phyloP scores from a whole-genome alignment of 1,140 invertebrate genomes.

The Coelopa frigida region DNA sequence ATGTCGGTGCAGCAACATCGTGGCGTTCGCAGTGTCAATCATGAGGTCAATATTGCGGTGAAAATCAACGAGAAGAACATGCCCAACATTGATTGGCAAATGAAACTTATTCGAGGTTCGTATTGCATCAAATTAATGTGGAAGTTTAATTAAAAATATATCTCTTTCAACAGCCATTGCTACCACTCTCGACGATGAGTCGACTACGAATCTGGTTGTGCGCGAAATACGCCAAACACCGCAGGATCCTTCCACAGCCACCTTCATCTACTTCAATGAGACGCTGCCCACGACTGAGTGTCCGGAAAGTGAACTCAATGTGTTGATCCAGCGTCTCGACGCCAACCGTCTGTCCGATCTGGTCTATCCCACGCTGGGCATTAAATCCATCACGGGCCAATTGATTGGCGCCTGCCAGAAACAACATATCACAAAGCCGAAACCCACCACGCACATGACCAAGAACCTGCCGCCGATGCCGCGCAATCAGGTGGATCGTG shows the following conservation, averaged over 20 bases:
- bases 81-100: conserved; percentile 62
- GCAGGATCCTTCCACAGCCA: conserved; percentile 48
- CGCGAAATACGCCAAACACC: conserved; percentile 30
- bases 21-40: conserved; percentile 66
- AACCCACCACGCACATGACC: conserved; percentile 49
- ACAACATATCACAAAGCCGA: conserved; percentile 37
- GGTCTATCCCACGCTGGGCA: conserved; percentile 56
- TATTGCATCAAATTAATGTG: background rate
- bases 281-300: conserved; percentile 69
- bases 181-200: conserved; percentile 25
- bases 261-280: conserved; percentile 83
- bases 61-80: conserved; percentile 53
- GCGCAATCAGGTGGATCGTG: conserved; percentile 75
- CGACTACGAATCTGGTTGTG: conserved; percentile 30
- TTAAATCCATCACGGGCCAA: conserved; percentile 54
- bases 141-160: background rate
- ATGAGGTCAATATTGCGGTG: conserved; percentile 65
- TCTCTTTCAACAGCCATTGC: conserved; percentile 23
- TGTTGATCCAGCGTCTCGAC: conserved; percentile 50
- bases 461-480: conserved; percentile 66
- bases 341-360: conserved; percentile 47
- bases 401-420: conserved; percentile 58
- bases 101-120: conserved; percentile 56
- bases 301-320: conserved; percentile 62
- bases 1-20: conserved; percentile 77